phyloP scores from a whole-genome alignment of 1,140 invertebrate genomes.

The Araneus ventricosus region DNA sequence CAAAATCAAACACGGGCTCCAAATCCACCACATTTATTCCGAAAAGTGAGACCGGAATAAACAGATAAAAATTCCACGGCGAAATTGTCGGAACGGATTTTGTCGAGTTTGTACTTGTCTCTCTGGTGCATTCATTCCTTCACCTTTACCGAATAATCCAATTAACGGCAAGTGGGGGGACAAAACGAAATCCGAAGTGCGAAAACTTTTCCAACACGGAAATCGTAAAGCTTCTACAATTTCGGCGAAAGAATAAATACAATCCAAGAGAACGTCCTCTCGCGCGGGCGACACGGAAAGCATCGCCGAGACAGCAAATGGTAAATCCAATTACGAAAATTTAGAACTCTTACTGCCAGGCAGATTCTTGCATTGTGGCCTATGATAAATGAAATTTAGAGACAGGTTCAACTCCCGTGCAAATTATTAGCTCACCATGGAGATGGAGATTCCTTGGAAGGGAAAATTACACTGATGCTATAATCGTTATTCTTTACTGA shows the following conservation, averaged over 20 bases:
- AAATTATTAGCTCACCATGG: background rate
- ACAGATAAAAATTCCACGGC: background rate
- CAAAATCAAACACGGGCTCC: too few species aligned
- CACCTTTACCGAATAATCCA: background rate
- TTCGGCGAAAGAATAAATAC: too few species aligned
- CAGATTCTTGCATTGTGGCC: background rate
- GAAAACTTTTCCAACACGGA: background rate
- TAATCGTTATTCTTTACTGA: too few species aligned
- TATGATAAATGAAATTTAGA: background rate
- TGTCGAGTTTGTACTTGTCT: background rate
- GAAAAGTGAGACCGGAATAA: background rate
- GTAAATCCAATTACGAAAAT: background rate
- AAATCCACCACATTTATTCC: too few species aligned
- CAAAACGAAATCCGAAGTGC: background rate
- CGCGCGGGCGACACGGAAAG: background rate
- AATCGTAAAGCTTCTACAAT: background rate
- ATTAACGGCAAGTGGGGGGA: background rate
- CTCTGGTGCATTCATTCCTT: background rate
- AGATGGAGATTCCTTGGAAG: background rate
- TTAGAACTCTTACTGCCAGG: background rate
- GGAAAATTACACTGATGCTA: too few species aligned
- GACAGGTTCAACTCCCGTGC: background rate
- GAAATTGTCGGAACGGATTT: background rate
- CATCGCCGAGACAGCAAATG: background rate
- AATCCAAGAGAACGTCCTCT: too few species aligned